phyloP scores from a whole-genome alignment of 2,888 invertebrate species.

The Scaptodrosophila latifasciaeformis region DNA sequence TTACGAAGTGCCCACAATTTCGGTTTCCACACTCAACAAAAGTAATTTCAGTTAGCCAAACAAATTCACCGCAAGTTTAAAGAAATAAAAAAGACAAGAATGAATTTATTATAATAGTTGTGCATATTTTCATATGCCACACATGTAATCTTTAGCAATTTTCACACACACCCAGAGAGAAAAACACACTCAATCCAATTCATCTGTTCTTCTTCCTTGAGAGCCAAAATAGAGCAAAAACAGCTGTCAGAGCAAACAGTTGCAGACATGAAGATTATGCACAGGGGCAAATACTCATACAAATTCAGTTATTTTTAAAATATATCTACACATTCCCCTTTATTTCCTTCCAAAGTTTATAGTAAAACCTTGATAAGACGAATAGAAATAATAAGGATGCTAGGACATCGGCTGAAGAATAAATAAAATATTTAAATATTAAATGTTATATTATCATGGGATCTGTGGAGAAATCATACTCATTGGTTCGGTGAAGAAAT shows the following conservation, averaged over 20 bases:
- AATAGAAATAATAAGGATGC: too few relatives aligned
- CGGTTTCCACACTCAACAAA: too few relatives aligned
- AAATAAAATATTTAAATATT: too few relatives aligned
- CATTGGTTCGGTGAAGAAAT: too few relatives aligned
- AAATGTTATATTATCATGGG: too few relatives aligned
- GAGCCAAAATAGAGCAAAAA: slow-evolving; percentile 15
- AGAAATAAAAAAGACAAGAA: too few relatives aligned
- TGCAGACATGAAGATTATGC: slow-evolving; percentile 59
- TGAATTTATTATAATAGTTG: too few relatives aligned
- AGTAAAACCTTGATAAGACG: too few relatives aligned
- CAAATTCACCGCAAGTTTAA: neutral
- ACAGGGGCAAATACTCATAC: slow-evolving; percentile 2
- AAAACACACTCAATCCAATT: slow-evolving; percentile 3
- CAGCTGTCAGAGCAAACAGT: slow-evolving; percentile 63
- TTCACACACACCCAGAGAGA: slow-evolving; percentile 39
- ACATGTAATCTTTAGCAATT: slow-evolving; percentile 60
- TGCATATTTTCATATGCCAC: slow-evolving; percentile 19
- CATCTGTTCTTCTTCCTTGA: neutral
- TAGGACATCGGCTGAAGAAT: too few relatives aligned
- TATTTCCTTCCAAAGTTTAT: too few relatives aligned
- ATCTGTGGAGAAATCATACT: too few relatives aligned
- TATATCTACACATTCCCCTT: neutral
- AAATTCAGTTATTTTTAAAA: slow-evolving; percentile 10
- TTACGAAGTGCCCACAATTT: too few relatives aligned
- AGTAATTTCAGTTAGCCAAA: neutral